Evolutionary conservation across 2,113 vertebrate species (phyloP).

Genomic region (Burhinus oedicnemus): DNA sequence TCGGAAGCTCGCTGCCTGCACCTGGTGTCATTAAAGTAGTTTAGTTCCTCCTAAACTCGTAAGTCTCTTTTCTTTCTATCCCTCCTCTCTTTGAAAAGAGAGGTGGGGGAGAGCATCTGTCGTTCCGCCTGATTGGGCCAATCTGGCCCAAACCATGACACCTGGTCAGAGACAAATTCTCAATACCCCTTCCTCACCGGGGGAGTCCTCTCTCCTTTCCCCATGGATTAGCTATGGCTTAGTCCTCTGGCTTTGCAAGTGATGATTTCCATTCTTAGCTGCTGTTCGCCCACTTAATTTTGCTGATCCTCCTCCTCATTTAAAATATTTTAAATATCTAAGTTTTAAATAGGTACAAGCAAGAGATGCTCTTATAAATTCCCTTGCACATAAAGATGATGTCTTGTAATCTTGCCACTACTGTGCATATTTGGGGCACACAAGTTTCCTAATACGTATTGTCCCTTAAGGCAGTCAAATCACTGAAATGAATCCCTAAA

Average conservation of each 20-base stretch:
- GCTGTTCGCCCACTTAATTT: not conserved
- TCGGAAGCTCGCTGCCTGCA: not conserved
- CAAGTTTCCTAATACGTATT: not conserved
- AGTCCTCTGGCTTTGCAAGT: not conserved
- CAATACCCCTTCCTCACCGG: accelerated
- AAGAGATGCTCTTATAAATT: not conserved
- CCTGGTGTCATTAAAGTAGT: too few species aligned
- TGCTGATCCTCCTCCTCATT: not conserved
- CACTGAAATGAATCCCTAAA: not conserved
- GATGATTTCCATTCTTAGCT: not conserved
- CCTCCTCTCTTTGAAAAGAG: too few species aligned
- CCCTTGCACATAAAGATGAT: not conserved
- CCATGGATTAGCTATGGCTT: not conserved
- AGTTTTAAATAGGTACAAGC: not conserved
- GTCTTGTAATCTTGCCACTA: not conserved
- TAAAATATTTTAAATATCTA: not conserved
- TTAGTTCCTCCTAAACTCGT: too few species aligned
- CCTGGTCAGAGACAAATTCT: not conserved
- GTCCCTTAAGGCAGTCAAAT: not conserved
- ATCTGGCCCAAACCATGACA: too few species aligned
- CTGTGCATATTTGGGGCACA: not conserved
- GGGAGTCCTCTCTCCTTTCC: not conserved
- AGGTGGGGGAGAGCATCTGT: too few species aligned
- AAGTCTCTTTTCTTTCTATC: too few species aligned
- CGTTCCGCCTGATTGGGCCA: too few species aligned